Conservation (phyloP, 2,113 vertebrate species). For the Bambusicola thoracicus region DNA sequence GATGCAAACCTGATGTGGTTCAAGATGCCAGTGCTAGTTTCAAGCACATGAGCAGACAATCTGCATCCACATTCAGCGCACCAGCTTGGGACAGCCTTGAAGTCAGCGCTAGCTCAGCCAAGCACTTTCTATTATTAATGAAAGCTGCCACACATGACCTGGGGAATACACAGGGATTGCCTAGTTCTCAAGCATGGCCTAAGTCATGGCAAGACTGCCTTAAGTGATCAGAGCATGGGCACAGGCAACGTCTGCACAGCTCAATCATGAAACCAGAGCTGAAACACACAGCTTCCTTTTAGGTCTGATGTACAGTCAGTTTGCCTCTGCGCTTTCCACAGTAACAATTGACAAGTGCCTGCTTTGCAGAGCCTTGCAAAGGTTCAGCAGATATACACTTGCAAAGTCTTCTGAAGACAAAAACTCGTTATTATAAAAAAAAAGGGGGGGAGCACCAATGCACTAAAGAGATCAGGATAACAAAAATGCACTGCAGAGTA, state of each 20-base stretch:
- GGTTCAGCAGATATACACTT: not conserved
- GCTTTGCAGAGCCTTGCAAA: not conserved
- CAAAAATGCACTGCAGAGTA: not conserved
- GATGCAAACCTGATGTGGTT: not conserved
- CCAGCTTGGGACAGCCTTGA: rapidly evolving
- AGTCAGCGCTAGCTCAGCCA: not conserved
- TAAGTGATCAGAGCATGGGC: too few species aligned
- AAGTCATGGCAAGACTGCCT: not conserved
- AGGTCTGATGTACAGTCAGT: not conserved
- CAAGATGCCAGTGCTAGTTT: not conserved
- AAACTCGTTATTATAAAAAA: not conserved
- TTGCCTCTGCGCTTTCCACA: not conserved
- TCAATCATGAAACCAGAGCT: not conserved
- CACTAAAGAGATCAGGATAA: not conserved
- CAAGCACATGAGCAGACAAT: not conserved
- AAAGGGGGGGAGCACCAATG: not conserved
- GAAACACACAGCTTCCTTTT: not conserved
- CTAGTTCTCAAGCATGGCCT: rapidly evolving
- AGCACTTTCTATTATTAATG: not conserved
- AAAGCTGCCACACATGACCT: not conserved
- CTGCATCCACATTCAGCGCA: rapidly evolving
- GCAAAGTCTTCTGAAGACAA: not conserved
- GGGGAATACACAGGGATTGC: not conserved
- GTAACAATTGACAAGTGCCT: not conserved
- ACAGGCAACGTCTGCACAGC: not conserved